These are phyloP conservation scores for Apogon hyalosoma DNA, from an alignment of 2,797 vertebrate genomes.

Conservation along the genomic window DNA sequence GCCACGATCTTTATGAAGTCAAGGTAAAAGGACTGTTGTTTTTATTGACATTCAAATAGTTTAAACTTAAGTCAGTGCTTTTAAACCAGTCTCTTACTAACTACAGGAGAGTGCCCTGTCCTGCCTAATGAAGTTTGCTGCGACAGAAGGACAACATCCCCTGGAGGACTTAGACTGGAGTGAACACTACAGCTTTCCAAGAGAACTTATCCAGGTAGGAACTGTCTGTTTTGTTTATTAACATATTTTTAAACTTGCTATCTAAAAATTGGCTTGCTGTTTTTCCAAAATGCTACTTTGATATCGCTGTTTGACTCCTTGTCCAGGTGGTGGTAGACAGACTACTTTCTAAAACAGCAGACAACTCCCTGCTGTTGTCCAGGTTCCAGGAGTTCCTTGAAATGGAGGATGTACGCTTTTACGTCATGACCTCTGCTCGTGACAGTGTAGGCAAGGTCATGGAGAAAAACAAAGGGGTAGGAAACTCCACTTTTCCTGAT, in stretches of 20 bases:
- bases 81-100: neutral
- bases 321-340: constrained; percentile 84
- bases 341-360: constrained; percentile 82
- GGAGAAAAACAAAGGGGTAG: constrained; percentile 87
- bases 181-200: constrained; percentile 89
- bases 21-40: constrained; percentile 81
- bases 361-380: constrained; percentile 88
- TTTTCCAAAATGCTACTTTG: neutral
- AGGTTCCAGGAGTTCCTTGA: constrained; percentile 92
- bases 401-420: constrained; percentile 91
- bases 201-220: constrained; percentile 86
- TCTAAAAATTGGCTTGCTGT: no score
- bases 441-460: constrained; percentile 75
- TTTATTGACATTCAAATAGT: neutral
- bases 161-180: constrained; percentile 89
- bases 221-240: neutral
- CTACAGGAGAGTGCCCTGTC: constrained; percentile 87
- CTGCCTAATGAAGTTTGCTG: constrained; percentile 91
- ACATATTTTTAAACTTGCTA: no score
- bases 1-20: constrained; percentile 80
- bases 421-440: constrained; percentile 86
- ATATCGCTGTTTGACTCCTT: constrained; percentile 7
- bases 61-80: neutral
- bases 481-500: neutral
- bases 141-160: constrained; percentile 85